Evolutionary conservation across 2,113 vertebrate species (phyloP), one percentile per base, ranked within the genome.

Genomic region (Dinomys branickii): DNA sequence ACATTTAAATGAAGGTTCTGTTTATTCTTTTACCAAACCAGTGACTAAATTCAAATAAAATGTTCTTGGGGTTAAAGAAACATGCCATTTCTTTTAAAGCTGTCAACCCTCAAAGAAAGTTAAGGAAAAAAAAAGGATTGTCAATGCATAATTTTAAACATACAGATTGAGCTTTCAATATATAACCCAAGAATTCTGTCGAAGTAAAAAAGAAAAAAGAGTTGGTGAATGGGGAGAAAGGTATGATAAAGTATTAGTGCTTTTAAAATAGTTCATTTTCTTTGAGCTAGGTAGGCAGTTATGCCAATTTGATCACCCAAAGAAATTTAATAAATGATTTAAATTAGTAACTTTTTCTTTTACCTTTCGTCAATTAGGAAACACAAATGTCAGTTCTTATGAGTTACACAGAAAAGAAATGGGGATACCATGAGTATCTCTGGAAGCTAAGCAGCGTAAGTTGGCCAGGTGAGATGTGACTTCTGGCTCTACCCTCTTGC

Each of bases 21-120:
- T 96, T 97, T 98, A 98, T 98, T 97, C 97, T 98, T 96, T 96
- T 97, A 96, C 91, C 93, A 94, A 98, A 95, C 59, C 96, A 97
- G 92, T 83, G 95, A 95, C 96, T 97, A 95, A 54, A 87, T 96
- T 92, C 84, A 97, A 98, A 97, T 33, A 54, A 96, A 87, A 98
- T 95, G 96, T 97, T 96, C 91, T 94, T 82, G 77, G 91, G 97
- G 95, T 52, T 50, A 96, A 97, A 97, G 12, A 82, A 93, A 94
- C 71, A 94, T 0, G 4, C 59, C 78, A 54, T 91, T 93, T 41
- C 84, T 94, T 94, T 97, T 92, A 95, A 96, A 97, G 71, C 65
- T 94, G 96, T 96, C 73, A 73, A 81, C 41, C 44, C 44, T 97
- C 90, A 80, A 26, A 58, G 54, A 35, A 7, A 0, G 2, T 83